Evolutionary conservation across 2,888 invertebrate species (phyloP), one percentile per base, ranked within the genome.

Genomic region (Quadroppia sp.): DNA sequence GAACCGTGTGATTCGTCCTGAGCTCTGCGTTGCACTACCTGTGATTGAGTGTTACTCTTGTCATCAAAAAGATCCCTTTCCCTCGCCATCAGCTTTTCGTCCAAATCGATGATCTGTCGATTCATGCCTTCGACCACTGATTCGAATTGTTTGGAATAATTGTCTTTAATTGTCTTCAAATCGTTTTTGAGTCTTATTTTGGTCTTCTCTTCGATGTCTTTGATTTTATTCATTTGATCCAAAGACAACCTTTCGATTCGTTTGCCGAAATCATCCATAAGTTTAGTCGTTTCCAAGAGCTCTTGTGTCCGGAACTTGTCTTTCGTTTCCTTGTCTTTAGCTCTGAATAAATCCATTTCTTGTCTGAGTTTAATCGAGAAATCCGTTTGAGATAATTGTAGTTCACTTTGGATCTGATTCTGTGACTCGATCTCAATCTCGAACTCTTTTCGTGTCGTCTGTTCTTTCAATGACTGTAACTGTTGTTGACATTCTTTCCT

Each of bases 1-100:
- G 40, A 40, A n/a, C n/a, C 50, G 6, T 50, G 4, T 4, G 50
- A n/a, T 11, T 13, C 15, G n/a, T 7, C n/a, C n/a, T 9, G 50
- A 4, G 15, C 50, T 4, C 9, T n/a, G n/a, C 9, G 50, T 50
- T 50, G 9, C n/a, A 50, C 20, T n/a, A 40, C 13, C 13, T 40
- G 40, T 40, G 7, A 9, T 40, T 40, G 40, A 50, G 7, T 40
- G 13, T 40, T 13, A 40, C 13, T 40, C n/a, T n/a, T n/a, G 20
- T 53, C 53, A 23, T 53, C 53, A 4, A 23, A 25, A 13, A 56
- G 28, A 56, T 56, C 56, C 15, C 56, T 56, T 56, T 56, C 56
- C 28, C 25, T 56, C 2, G 56, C 6, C 23, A 15, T 23, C 2
- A 56, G 28, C 17, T 56, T 56, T 25, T 28, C 28, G 3, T 56